phyloP scores from a whole-genome alignment of 2,797 vertebrate species.

The Monodelphis domestica region DNA sequence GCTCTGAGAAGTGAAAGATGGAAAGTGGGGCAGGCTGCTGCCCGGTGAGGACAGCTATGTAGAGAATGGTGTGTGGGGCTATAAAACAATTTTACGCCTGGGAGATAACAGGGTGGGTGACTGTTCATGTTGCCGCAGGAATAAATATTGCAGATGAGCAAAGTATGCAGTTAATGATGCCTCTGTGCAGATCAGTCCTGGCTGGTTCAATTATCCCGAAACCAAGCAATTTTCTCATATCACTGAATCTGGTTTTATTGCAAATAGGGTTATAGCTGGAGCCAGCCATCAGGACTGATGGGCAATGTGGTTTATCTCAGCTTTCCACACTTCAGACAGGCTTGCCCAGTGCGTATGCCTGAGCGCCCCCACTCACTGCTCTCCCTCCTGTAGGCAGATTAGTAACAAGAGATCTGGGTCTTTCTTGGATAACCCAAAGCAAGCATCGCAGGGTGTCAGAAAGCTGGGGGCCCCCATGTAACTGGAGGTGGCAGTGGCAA shows the following conservation, averaged over 20 bases:
- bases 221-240: slow-evolving; percentile 80
- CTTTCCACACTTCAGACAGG: slow-evolving; percentile 80
- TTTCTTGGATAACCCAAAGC: background rate
- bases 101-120: slow-evolving; percentile 61
- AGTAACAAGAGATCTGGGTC: background rate
- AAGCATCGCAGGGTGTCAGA: slow-evolving; percentile 2
- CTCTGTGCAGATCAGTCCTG: slow-evolving; percentile 70
- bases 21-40: background rate
- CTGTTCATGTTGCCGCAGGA: slow-evolving; percentile 66
- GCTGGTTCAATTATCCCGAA: slow-evolving; percentile 80
- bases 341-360: background rate
- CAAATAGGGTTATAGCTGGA: slow-evolving; percentile 80
- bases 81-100: slow-evolving; percentile 69
- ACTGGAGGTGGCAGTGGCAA: slow-evolving; percentile 9
- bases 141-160: slow-evolving; percentile 80
- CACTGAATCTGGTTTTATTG: slow-evolving; percentile 81
- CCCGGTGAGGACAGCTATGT: too few species aligned
- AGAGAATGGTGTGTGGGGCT: background rate
- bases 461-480: slow-evolving; percentile 17
- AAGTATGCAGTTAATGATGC: slow-evolving; percentile 80
- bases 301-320: slow-evolving; percentile 83
- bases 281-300: slow-evolving; percentile 81
- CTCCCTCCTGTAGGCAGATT: background rate
- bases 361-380: background rate
- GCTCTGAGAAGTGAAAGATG: too few species aligned